Base-by-base conservation (phyloP, 2,888 invertebrate genomes). In the Ametastegia equiseti region DNA sequence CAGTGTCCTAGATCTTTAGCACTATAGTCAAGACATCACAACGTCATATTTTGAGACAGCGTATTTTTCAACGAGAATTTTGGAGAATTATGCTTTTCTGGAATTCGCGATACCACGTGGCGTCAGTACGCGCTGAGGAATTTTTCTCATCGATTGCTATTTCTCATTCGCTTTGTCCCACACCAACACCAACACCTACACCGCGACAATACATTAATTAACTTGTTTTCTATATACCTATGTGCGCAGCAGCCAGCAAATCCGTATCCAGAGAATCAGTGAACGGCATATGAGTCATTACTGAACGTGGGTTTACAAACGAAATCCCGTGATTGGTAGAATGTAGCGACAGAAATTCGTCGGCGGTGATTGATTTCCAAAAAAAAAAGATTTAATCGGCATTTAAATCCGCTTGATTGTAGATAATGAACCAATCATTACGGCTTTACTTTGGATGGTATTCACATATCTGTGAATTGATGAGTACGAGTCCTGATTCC, bases 141-240 rank as follows among this genome's bases (percentile, higher is more conserved):
- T 19, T n/a, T 39, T 65, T 36, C n/a, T 4, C 19, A 2, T 6
- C 2, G 7, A 65, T 60, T 19, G 30, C 36, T 67, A 67, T 39
- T 67, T 67, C n/a, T 19, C 30, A 13, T 27, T 30, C n/a, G 36
- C 19, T 19, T 19, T 39, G 15, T 39, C 36, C 67, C 33, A 15
- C n/a, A 67, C n/a, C n/a, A n/a, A n/a, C 54, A 19, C 50, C n/a
- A 33, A 75, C 33, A 54, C 73, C 33, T 27, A 27, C 47, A 71
- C 71, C 15, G 3, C 19, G 27, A 63, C 30, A 19, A 33, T 75
- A 36, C 33, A 75, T 75, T 75, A 54, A 75, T 75, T 75, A 54
- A 75, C 75, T 54, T 36, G 54, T 75, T 50, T 50, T n/a, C 36
- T 23, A 33, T 36, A 54, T 27, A 33, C n/a, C 36, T 67, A 42